Percentiles rank a stretch among this genome's conserved stretches.
Conservation (phyloP, 2,888 invertebrate genomes). For the Alitta virens region DNA sequence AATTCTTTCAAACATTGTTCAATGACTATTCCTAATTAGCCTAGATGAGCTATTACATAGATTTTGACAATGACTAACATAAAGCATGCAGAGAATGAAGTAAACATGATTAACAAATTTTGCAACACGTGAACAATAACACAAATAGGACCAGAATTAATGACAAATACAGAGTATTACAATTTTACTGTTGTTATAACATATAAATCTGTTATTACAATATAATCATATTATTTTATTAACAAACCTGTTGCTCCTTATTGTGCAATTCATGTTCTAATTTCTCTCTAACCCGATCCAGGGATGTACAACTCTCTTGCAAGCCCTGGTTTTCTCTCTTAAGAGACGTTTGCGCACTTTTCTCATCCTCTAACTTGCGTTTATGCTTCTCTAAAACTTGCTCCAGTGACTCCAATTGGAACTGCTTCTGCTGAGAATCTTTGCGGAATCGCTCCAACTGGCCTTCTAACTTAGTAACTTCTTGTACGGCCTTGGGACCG, state of each 20-base stretch:
- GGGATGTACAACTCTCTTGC: constrained; percentile 39
- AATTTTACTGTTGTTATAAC: too few relatives aligned
- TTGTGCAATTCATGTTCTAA: constrained; percentile 38
- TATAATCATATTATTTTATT: too few relatives aligned
- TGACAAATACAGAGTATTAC: too few relatives aligned
- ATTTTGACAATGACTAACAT: too few relatives aligned
- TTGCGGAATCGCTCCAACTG: constrained; percentile 43
- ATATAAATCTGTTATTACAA: too few relatives aligned
- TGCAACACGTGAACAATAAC: too few relatives aligned
- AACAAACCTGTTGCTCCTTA: constrained; percentile 8
- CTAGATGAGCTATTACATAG: too few relatives aligned
- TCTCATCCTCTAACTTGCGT: constrained; percentile 41
- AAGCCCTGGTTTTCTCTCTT: constrained; percentile 42
- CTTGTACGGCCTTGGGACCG: constrained; percentile 42
- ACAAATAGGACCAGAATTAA: too few relatives aligned
- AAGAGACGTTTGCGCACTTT: constrained; percentile 31
- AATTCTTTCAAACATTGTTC: too few relatives aligned
- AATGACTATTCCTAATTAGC: too few relatives aligned
- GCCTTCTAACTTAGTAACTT: constrained; percentile 43
- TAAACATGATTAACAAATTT: too few relatives aligned
- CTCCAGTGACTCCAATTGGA: constrained; percentile 48
- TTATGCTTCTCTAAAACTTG: constrained; percentile 47
- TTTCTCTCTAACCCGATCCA: constrained; percentile 40
- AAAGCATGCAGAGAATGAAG: too few relatives aligned
- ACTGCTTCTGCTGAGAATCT: constrained; percentile 49